Base-by-base conservation (phyloP, 2,113 vertebrate species). In the Tricholaema leucomelas region DNA sequence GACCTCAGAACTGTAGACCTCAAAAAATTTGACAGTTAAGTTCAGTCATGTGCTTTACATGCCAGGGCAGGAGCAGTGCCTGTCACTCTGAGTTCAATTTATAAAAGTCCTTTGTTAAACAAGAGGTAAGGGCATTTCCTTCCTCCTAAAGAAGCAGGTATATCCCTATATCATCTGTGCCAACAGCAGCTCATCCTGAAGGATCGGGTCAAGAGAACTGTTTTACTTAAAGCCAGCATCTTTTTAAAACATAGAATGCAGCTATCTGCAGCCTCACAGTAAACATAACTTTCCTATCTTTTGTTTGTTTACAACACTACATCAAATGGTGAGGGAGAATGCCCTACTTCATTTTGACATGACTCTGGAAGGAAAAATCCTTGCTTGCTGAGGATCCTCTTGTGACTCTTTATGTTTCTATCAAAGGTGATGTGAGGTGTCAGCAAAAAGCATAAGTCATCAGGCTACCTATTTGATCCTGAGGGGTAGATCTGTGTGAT, bases 111-210 rank as follows among this genome's bases (percentile, higher is more conserved):
- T 44, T 38, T 46, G 20, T 50, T 42, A 80, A 83, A 89, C 13
- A 31, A 83, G 28, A 59, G 56, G 24, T 64, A 40, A 73, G 82
- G 82, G 64, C 27, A 88, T 86, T 96, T 93, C 71, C 64, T 87
- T 85, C 16, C 48, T 70, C 46, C 44, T 56, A 35, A 85, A 87
- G 27, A 54, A 4, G 1, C 23, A 54, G 33, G 28, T 8, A 84
- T 91, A 35, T 18, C 61, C 19, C 13, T 66, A 3, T 87, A 48
- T 66, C n/a, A 60, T 59, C 54, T 5, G 1, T 58, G 55, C 73
- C 69, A 79, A 59, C 40, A 79, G 23, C 31, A 70, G 27, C 27
- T 89, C 30, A 70, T 79, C 46, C 2, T 5, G 42, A 91, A 76
- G 24, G 50, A 87, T 89, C 15, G 79, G 58, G 15, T 25, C 40